Evolutionary conservation across 2,113 vertebrate species (phyloP), one percentile per base, ranked within the genome.

Genomic region (Labeo rohita): DNA sequence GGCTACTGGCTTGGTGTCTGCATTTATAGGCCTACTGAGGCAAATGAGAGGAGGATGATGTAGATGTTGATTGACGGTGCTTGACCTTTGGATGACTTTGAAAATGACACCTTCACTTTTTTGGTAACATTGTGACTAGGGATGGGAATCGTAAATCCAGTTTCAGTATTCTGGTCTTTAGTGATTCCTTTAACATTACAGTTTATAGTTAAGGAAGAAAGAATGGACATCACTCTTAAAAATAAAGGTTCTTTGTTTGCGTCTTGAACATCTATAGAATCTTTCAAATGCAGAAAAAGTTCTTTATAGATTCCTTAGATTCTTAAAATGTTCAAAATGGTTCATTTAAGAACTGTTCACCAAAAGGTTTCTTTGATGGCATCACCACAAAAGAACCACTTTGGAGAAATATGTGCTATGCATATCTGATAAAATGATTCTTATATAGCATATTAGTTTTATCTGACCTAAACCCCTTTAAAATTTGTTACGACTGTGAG

Each of bases 1-100:
- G 18, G 76, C 76, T 78, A 59, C 52, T 18, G 75, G 49, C 23
- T 54, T 45, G 15, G 11, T n/a, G 16, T 65, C 23, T 52, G 63
- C 43, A 82, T 82, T 16, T 82, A 16, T 82, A 61, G 13, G 34
- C 63, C 43, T 18, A 23, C 56, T 47, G 56, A 80, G 43, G 8
- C 12, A 54, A 54, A 54, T 34, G 23, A 7, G 49, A 52, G 74
- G 74, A 81, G 4, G 23, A 68, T 8, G 45, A 82, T 80, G 56
- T 49, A 15, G 43, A 28, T 65, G 59, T 80, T 65, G 56, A 59
- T 8, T 59, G 52, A 59, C 9, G 21, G 76, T 6, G 9, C 15
- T 2, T 56, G 75, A 63, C 78, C 54, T 63, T 9, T 36, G 52
- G 23, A 6, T 61, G 54, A 79, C 18, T 18, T 23, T 45, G 34